Conservation (phyloP, 2,113 vertebrate genomes). For the Apaloderma vittatum region DNA sequence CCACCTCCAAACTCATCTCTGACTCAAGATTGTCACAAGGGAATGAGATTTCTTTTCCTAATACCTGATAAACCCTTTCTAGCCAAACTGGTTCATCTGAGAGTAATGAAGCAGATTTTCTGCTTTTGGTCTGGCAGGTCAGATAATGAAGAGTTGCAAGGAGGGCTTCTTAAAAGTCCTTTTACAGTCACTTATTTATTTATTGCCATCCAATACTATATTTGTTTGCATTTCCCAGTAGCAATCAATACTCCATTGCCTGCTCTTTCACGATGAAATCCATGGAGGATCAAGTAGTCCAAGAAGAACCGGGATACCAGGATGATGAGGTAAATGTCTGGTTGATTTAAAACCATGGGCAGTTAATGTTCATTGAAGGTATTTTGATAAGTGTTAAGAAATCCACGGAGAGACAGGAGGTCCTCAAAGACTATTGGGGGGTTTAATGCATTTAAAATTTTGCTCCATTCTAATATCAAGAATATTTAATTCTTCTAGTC, state of each 20-base stretch:
- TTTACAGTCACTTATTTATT: background rate
- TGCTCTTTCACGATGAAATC: constrained; percentile 83
- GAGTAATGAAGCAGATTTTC: background rate
- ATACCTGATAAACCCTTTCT: background rate
- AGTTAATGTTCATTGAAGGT: background rate
- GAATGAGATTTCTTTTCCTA: background rate
- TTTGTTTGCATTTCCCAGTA: constrained; percentile 55
- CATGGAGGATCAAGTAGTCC: constrained; percentile 90
- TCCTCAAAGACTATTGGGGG: background rate
- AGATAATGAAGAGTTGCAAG: background rate
- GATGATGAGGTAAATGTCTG: constrained; percentile 89
- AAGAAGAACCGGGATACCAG: constrained; percentile 85
- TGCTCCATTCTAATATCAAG: background rate
- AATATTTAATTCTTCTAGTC: background rate
- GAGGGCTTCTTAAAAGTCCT: background rate
- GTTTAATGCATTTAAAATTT: background rate
- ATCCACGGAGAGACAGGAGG: background rate
- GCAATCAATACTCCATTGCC: constrained; percentile 21
- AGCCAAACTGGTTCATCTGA: background rate
- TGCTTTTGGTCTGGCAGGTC: background rate
- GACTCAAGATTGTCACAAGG: background rate
- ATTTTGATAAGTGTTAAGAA: background rate
- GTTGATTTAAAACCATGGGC: background rate
- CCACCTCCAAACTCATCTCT: background rate
- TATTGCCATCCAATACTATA: background rate